phyloP scores from a whole-genome alignment of 1,140 invertebrate species.

The Tetragonula clypearis region DNA sequence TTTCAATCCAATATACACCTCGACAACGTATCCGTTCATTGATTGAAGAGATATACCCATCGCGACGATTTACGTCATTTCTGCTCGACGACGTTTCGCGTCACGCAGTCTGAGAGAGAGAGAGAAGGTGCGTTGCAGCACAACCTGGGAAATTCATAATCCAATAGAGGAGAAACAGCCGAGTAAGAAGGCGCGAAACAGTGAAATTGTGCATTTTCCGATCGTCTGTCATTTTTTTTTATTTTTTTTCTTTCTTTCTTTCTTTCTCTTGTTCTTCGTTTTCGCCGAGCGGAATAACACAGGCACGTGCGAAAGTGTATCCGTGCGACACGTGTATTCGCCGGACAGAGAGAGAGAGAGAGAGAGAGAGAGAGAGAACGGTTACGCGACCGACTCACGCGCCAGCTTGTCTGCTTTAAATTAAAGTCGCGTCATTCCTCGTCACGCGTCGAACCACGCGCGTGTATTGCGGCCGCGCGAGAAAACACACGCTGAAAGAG shows the following conservation, averaged over 20 bases:
- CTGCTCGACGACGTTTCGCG: neutral
- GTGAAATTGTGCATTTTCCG: neutral
- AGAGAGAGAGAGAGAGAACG: constrained; percentile 8
- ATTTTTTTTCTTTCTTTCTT: too few species aligned
- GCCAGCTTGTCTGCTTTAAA: constrained; percentile 43
- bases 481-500: neutral
- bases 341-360: neutral
- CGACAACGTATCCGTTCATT: constrained; percentile 17
- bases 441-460: constrained; percentile 16
- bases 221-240: neutral
- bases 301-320: neutral
- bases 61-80: constrained; percentile 14
- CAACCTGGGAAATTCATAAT: neutral
- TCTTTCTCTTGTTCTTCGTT: too few species aligned
- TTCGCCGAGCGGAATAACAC: too few species aligned
- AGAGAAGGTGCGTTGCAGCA: neutral
- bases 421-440: constrained; percentile 33
- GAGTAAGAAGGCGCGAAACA: too few species aligned
- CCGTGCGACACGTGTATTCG: constrained; percentile 10
- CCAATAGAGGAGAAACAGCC: too few species aligned
- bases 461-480: neutral
- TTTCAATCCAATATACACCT: constrained; percentile 6
- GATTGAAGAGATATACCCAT: neutral
- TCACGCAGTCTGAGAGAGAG: neutral
- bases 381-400: neutral